Conservation (phyloP, 2,113 vertebrate species). For the Protomyctophum bolini region DNA sequence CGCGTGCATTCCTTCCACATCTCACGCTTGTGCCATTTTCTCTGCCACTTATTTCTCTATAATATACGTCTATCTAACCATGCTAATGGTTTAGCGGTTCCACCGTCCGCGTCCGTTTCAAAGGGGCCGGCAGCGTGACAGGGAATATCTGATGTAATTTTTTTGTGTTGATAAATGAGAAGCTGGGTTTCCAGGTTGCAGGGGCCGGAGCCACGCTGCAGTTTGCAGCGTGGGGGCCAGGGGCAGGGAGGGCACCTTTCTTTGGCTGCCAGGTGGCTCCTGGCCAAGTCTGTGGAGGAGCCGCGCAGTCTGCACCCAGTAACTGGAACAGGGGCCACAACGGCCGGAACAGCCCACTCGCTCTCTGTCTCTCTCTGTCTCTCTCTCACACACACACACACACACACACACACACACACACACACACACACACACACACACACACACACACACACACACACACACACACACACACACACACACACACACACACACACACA, state of each 20-base stretch:
- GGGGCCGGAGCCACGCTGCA: slow-evolving; percentile 73
- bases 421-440: neutral
- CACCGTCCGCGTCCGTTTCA: slow-evolving; percentile 50
- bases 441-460: neutral
- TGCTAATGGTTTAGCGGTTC: slow-evolving; percentile 71
- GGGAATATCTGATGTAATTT: slow-evolving; percentile 78
- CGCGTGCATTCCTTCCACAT: slow-evolving; percentile 72
- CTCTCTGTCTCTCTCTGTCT: slow-evolving; percentile 51
- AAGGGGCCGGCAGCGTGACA: slow-evolving; percentile 68
- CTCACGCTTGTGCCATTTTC: slow-evolving; percentile 66
- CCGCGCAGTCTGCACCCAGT: slow-evolving; percentile 80
- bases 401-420: neutral
- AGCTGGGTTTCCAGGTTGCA: slow-evolving; percentile 77
- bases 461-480: slow-evolving; percentile 9
- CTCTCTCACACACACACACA: slow-evolving; percentile 20
- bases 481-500: slow-evolving; percentile 16
- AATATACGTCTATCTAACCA: slow-evolving; percentile 70
- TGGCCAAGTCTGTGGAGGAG: slow-evolving; percentile 79
- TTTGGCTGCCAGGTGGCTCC: slow-evolving; percentile 81
- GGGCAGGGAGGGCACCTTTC: slow-evolving; percentile 80
- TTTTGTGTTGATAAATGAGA: slow-evolving; percentile 82
- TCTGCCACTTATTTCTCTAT: slow-evolving; percentile 71
- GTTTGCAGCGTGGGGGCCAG: slow-evolving; percentile 73
- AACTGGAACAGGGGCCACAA: slow-evolving; percentile 75
- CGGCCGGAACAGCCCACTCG: slow-evolving; percentile 63